These are phyloP conservation scores for Axis porcinus DNA, from an alignment of 2,113 vertebrate genomes.

Conservation along the genomic window DNA sequence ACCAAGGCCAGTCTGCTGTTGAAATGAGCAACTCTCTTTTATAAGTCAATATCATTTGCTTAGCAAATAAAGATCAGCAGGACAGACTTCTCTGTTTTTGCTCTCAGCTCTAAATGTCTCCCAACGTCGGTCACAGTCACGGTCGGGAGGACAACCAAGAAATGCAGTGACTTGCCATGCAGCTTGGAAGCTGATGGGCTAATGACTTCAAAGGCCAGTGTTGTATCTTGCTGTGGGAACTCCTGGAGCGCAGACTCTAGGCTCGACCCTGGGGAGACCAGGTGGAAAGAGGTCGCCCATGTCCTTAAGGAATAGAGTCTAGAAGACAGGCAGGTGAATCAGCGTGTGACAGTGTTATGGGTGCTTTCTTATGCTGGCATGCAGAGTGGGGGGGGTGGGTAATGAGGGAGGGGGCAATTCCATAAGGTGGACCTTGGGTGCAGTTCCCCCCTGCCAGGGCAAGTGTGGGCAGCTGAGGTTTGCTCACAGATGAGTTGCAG, in stretches of 20 bases:
- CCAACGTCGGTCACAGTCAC: neutral
- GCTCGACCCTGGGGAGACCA: neutral
- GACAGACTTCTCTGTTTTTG: neutral
- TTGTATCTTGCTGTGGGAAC: neutral
- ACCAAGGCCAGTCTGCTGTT: neutral
- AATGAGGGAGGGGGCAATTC: too few species aligned
- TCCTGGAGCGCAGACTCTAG: neutral
- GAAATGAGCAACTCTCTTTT: neutral
- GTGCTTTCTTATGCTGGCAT: neutral
- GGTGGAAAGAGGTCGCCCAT: neutral
- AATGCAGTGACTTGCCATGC: neutral
- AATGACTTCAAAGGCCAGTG: neutral
- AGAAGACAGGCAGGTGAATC: neutral
- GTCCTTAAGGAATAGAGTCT: neutral
- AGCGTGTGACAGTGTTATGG: too few species aligned
- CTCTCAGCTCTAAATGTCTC: neutral
- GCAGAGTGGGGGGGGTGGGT: fast-evolving
- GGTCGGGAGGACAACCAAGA: neutral
- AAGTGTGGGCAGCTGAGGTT: neutral
- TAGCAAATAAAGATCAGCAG: neutral
- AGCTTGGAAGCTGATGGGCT: constrained; percentile 40
- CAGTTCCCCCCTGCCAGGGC: neutral
- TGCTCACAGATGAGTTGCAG: neutral
- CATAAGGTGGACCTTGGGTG: neutral
- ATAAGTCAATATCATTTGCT: neutral